These are phyloP conservation scores for Corythornis madagascariensis DNA, from an alignment of 2,113 vertebrate genomes.

Conservation along the genomic window DNA sequence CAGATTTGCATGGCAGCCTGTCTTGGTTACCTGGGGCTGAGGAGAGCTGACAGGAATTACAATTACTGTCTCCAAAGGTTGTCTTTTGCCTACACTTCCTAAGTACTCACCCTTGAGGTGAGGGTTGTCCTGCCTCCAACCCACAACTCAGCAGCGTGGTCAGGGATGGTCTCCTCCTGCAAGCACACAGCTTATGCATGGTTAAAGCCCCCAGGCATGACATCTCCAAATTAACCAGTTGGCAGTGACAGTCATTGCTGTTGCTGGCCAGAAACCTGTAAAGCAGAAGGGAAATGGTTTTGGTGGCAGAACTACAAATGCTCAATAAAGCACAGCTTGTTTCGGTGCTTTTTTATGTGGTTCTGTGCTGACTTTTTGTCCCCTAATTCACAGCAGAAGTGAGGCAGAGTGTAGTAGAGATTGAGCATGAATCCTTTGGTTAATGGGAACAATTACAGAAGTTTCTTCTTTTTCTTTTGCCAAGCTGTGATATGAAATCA, in stretches of 20 bases:
- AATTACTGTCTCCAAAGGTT: not conserved
- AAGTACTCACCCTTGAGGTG: not conserved
- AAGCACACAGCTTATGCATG: accelerated
- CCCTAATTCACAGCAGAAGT: conserved; percentile 64
- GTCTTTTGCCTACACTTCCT: not conserved
- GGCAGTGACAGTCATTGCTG: not conserved
- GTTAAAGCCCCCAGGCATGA: not conserved
- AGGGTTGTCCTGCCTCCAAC: not conserved
- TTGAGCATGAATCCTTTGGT: conserved; percentile 43
- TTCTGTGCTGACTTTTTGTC: conserved; percentile 4
- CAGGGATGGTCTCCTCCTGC: not conserved
- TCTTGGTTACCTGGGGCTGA: not conserved
- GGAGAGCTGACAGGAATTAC: not conserved
- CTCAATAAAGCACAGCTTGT: conserved; percentile 34
- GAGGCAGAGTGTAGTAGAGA: not conserved
- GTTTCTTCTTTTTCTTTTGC: conserved; percentile 67
- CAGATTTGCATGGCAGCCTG: accelerated
- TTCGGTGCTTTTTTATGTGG: conserved; percentile 45
- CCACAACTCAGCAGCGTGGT: not conserved
- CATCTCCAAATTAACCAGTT: not conserved
- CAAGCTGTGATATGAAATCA: conserved; percentile 55
- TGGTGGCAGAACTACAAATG: conserved; percentile 63
- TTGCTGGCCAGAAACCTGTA: conserved; percentile 62
- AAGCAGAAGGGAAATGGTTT: conserved; percentile 49
- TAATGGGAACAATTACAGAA: conserved; percentile 66